Conservation (phyloP, 2,888 invertebrate genomes). For the Cantharis flavilabris region DNA sequence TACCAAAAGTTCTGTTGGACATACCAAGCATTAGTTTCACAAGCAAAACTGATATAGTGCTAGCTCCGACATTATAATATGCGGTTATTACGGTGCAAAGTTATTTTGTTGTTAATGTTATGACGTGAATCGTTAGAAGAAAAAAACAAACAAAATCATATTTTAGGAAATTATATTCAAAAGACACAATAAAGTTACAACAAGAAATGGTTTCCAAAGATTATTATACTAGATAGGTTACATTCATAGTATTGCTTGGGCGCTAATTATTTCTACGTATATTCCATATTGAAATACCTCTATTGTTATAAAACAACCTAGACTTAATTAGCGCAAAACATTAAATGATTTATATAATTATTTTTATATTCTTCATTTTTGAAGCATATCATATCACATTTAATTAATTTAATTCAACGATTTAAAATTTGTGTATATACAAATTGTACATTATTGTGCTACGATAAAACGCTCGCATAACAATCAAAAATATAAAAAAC, state of each 20-base stretch:
- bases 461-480: constrained; percentile 23
- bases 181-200: constrained; percentile 42
- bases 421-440: constrained; percentile 49
- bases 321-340: constrained; percentile 19
- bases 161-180: constrained; percentile 41
- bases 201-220: constrained; percentile 37
- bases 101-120: not conserved
- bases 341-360: constrained; percentile 25
- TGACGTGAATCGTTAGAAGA: not conserved
- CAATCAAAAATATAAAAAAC: constrained; percentile 20
- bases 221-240: constrained; percentile 22
- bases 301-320: constrained; percentile 1
- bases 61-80: not conserved
- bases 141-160: constrained; percentile 19
- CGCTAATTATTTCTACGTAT: constrained; percentile 16
- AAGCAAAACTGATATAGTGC: not conserved
- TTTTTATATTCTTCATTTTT: constrained; percentile 30
- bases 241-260: constrained; percentile 20
- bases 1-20: not conserved
- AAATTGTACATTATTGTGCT: constrained; percentile 44
- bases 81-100: not conserved
- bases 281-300: not conserved
- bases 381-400: constrained; percentile 50
- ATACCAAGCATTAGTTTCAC: not conserved
- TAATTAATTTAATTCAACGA: constrained; percentile 45